These are phyloP conservation scores for Tillus elongatus DNA, from an alignment of 2,888 invertebrate genomes.

Conservation along the genomic window DNA sequence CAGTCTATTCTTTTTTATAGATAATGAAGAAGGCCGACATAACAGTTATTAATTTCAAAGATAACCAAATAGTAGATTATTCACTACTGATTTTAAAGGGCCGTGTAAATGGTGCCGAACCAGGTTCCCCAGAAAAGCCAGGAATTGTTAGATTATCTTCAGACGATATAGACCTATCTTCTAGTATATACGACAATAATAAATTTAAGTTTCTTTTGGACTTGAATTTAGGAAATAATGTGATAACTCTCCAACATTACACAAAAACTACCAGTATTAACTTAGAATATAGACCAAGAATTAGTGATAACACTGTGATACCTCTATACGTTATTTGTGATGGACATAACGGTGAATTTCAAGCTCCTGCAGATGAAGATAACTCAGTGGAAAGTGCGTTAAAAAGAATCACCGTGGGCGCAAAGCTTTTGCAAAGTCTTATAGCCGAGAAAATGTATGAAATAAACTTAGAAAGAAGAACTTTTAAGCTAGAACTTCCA, in stretches of 20 bases:
- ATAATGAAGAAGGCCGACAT: too few relatives aligned
- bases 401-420: constrained; percentile 63
- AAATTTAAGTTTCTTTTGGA: not conserved
- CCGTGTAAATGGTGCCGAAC: too few relatives aligned
- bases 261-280: not conserved
- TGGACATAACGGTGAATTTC: constrained; percentile 71
- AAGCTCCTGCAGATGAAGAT: constrained; percentile 45
- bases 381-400: constrained; percentile 62
- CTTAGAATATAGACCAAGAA: not conserved
- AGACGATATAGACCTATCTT: not conserved
- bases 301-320: constrained; percentile 55
- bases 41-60: not conserved
- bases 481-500: constrained; percentile 66
- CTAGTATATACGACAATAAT: not conserved
- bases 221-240: not conserved
- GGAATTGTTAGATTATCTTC: not conserved
- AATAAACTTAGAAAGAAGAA: constrained; percentile 66
- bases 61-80: not conserved
- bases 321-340: constrained; percentile 78
- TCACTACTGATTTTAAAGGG: not conserved
- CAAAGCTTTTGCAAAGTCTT: constrained; percentile 74
- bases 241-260: not conserved
- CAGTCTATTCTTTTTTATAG: too few relatives aligned
- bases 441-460: constrained; percentile 81
- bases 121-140: too few relatives aligned